Conservation (phyloP, 2,113 vertebrate species). For the Cranoglanis bouderius region DNA sequence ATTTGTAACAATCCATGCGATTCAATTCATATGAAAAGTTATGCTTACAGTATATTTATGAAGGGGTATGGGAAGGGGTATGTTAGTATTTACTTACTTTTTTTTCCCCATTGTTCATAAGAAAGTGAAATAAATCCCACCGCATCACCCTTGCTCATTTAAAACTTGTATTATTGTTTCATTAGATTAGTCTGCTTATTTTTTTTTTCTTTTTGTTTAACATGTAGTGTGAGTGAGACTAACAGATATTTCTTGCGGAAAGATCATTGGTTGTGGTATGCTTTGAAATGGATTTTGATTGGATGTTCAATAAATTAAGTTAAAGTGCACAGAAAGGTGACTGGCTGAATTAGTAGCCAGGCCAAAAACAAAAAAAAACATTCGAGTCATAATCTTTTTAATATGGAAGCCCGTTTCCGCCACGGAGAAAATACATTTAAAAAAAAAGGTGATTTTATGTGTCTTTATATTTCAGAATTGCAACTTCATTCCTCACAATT, state of each 20-base stretch:
- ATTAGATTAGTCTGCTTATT: not conserved
- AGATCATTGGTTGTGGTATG: not conserved
- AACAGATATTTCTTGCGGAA: not conserved
- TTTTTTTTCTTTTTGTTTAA: not conserved
- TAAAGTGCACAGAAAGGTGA: not conserved
- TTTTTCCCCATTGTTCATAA: no score
- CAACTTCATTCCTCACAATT: no score
- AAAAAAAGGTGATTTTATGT: no score
- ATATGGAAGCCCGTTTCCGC: no score
- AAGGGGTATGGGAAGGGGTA: not conserved
- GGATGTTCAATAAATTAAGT: not conserved
- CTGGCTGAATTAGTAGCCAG: not conserved
- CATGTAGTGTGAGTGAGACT: not conserved
- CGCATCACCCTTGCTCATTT: not conserved
- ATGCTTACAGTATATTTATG: no score
- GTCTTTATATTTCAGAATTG: no score
- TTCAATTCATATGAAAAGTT: not conserved
- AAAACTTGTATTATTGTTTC: not conserved
- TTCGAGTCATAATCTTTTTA: not conserved
- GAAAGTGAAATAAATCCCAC: not conserved
- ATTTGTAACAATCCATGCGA: not conserved
- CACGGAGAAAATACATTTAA: no score
- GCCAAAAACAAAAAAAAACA: not conserved
- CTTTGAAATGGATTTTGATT: not conserved
- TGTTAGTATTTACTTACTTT: not conserved